phyloP scores from a whole-genome alignment of 1,140 invertebrate genomes.

The Monochamus saltuarius region DNA sequence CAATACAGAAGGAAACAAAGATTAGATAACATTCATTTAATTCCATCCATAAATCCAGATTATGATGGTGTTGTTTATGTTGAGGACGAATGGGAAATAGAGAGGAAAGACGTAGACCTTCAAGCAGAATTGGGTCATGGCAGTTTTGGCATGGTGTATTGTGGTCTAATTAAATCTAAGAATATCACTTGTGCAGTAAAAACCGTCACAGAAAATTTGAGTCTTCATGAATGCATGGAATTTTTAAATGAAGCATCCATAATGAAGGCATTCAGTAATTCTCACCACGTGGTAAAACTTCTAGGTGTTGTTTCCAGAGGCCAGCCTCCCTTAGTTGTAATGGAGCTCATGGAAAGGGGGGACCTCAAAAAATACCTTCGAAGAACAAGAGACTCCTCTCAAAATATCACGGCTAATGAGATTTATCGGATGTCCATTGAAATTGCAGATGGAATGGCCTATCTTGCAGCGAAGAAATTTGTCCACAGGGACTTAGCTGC shows the following conservation, averaged over 20 bases:
- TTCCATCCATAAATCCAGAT: conserved; percentile 76
- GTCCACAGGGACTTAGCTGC: conserved; percentile 79
- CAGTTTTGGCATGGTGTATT: conserved; percentile 86
- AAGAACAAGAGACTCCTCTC: conserved; percentile 44
- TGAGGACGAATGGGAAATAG: conserved; percentile 94
- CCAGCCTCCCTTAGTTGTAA: conserved; percentile 67
- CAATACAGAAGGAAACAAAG: conserved; percentile 29
- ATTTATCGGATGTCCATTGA: conserved; percentile 67
- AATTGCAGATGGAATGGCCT: conserved; percentile 81
- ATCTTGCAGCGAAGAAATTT: conserved; percentile 69
- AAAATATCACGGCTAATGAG: conserved; percentile 48
- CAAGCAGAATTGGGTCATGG: conserved; percentile 84
- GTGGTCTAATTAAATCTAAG: conserved; percentile 39
- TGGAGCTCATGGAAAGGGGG: conserved; percentile 76
- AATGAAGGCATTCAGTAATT: conserved; percentile 81
- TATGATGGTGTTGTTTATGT: conserved; percentile 76
- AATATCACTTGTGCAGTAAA: conserved; percentile 86
- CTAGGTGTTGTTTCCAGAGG: conserved; percentile 70
- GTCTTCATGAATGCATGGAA: conserved; percentile 76
- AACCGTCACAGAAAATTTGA: conserved; percentile 86
- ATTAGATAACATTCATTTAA: conserved; percentile 59
- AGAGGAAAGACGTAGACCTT: conserved; percentile 77
- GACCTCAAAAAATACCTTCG: conserved; percentile 70
- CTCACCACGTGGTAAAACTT: conserved; percentile 67
- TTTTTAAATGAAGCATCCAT: conserved; percentile 95